Percentiles rank a stretch among this genome's conserved stretches.
These are phyloP conservation scores for Furcifer pardalis DNA, from an alignment of 2,797 vertebrate species.

Conservation along the genomic window DNA sequence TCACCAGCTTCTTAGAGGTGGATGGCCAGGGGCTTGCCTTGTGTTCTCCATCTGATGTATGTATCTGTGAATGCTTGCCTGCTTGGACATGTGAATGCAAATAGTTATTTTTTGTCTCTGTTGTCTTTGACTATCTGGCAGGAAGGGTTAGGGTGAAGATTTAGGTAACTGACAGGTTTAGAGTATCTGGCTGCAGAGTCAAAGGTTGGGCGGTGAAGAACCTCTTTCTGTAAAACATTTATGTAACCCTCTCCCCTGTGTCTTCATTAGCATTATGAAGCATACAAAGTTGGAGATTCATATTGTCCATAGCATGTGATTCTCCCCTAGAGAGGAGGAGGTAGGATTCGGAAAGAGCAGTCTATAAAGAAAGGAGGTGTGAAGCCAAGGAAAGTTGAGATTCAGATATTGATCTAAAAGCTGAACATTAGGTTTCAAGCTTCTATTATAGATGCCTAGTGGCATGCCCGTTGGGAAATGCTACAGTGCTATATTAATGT, in stretches of 20 bases:
- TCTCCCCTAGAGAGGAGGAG: background rate
- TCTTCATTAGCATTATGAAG: background rate
- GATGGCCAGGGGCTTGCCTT: too few relatives aligned
- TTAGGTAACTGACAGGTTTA: too few relatives aligned
- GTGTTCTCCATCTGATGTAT: too few relatives aligned
- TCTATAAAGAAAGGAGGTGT: background rate
- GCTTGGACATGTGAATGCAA: too few relatives aligned
- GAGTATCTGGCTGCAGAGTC: too few relatives aligned
- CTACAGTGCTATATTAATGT: background rate
- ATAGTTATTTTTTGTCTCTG: too few relatives aligned
- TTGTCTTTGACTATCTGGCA: too few relatives aligned
- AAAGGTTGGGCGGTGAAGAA: background rate
- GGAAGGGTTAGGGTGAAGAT: too few relatives aligned
- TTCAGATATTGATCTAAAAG: conserved; percentile 9
- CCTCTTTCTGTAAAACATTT: background rate
- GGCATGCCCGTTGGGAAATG: conserved; percentile 9
- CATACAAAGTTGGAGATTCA: background rate
- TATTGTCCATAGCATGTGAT: background rate
- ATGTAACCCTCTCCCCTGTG: background rate
- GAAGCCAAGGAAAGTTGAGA: background rate
- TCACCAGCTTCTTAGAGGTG: too few relatives aligned
- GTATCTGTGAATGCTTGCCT: too few relatives aligned
- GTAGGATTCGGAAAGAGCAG: background rate
- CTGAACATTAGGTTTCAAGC: background rate
- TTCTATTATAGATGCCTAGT: conserved; percentile 13